phyloP scores from a whole-genome alignment of 2,113 vertebrate species.

The Thermophis baileyi region DNA sequence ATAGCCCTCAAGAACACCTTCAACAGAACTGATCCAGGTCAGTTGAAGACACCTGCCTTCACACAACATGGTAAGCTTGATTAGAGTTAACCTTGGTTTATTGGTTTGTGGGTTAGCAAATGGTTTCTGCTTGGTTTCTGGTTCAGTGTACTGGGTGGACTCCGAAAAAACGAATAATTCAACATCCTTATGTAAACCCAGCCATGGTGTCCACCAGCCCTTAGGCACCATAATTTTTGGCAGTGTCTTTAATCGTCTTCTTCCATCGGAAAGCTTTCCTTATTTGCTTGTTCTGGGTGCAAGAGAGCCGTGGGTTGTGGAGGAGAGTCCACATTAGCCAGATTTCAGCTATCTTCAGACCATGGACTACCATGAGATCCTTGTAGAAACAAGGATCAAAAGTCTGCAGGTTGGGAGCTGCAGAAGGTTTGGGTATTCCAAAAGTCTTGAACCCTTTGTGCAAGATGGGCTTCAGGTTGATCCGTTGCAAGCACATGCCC shows the following conservation, averaged over 20 bases:
- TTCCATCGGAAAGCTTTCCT: conserved; percentile 69
- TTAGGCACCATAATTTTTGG: not conserved
- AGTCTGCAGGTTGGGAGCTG: conserved; percentile 87
- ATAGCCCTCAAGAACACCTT: not conserved
- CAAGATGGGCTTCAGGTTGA: conserved; percentile 78
- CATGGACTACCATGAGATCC: conserved; percentile 95
- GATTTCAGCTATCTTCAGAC: conserved; percentile 89
- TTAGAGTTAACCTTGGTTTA: not conserved
- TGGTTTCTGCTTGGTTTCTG: not conserved
- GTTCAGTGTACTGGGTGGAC: not conserved
- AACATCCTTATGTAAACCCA: not conserved
- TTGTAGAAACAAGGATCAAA: conserved; percentile 96
- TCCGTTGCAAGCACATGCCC: conserved; percentile 93
- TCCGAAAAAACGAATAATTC: not conserved
- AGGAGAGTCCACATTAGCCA: conserved; percentile 98
- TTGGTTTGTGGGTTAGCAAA: not conserved
- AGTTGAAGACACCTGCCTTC: not conserved
- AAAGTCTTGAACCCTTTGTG: conserved; percentile 96
- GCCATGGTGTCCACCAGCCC: not conserved
- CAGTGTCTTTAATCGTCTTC: conserved; percentile 25
- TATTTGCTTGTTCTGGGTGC: conserved; percentile 74
- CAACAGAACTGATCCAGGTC: not conserved
- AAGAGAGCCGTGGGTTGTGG: conserved; percentile 79
- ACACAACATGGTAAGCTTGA: not conserved
- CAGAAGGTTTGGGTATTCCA: conserved; percentile 87